Conservation (phyloP, 2,888 invertebrate species). For the Lissonota sp. region DNA sequence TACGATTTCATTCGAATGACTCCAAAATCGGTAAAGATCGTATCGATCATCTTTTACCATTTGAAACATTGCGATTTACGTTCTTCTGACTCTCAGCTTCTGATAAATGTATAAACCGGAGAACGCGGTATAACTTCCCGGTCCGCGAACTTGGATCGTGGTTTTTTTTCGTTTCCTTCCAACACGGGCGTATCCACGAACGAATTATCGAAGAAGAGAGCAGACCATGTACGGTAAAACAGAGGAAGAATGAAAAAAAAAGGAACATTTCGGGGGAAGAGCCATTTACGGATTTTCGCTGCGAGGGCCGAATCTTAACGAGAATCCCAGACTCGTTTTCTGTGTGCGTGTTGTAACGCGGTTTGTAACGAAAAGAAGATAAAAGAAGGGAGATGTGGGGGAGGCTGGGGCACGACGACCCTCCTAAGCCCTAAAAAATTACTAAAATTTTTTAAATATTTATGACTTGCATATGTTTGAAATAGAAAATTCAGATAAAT, state of each 20-base stretch:
- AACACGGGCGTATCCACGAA: background rate
- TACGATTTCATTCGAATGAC: constrained; percentile 16
- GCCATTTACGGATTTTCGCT: constrained; percentile 24
- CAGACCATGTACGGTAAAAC: background rate
- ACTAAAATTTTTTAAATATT: too few species aligned
- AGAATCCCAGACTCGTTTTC: constrained; percentile 21
- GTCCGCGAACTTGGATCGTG: background rate
- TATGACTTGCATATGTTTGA: too few species aligned
- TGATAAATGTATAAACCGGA: background rate
- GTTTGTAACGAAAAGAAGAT: background rate
- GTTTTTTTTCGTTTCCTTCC: background rate
- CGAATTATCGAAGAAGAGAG: too few species aligned
- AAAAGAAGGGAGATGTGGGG: background rate
- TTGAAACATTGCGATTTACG: background rate
- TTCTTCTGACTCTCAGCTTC: background rate
- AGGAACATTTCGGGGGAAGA: background rate
- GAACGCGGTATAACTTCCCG: background rate
- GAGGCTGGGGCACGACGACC: too few species aligned
- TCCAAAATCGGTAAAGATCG: background rate
- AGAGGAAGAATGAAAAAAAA: background rate
- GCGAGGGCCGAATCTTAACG: constrained; percentile 9
- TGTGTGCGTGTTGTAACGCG: background rate
- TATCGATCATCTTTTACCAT: background rate
- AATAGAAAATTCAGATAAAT: too few species aligned
- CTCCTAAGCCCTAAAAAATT: too few species aligned